Evolutionary conservation across 2,888 invertebrate species (phyloP), one percentile per base, ranked within the genome.

Genomic region (Eupithecia subfuscata): DNA sequence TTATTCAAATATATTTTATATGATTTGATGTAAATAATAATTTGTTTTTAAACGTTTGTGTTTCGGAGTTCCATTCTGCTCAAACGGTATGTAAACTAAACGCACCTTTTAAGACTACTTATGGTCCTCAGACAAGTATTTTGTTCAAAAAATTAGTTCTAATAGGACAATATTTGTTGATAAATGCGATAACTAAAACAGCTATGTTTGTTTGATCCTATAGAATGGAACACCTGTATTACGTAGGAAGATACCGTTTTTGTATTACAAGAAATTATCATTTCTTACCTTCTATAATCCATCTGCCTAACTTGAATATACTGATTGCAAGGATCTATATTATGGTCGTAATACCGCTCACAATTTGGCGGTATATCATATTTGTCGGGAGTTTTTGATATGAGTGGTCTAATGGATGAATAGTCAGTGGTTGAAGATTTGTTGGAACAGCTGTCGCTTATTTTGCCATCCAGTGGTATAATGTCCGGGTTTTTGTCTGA

Each of bases 401-500:
- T 91, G 0, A 95, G 84, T 0, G 95, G 95, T 76, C 93, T 80
- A 40, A 93, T 92, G 0, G 94, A 90, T 52, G 92, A 92, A 84
- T 94, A 93, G 84, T 94, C 94, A 0, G 93, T 93, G 0, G 92
- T 91, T 0, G 92, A 93, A 0, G 94, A 94, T 82, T 93, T 94
- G 84, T 93, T 93, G 0, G 94, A 94, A 73, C 93, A 93, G 77
- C 88, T 94, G 83, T 95, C 95, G 71, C 91, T 93, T 82, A 93
- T 91, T 89, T 95, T 95, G 0, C 94, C 93, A 79, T 95, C 95
- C 65, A 95, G 80, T 0, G 95, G 94, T 80, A 95, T 95, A 76
- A 95, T 95, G 81, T 95, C 95, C 0, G 95, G 95, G 78, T 95
- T 95, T 87, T 95, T 95, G 77, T 95, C 95, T 94, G 91, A 6